A percentile compares a stretch with the other conserved stretches of the same genome.
Conservation (phyloP, 1,140 invertebrate species). For the Ips typographus region DNA sequence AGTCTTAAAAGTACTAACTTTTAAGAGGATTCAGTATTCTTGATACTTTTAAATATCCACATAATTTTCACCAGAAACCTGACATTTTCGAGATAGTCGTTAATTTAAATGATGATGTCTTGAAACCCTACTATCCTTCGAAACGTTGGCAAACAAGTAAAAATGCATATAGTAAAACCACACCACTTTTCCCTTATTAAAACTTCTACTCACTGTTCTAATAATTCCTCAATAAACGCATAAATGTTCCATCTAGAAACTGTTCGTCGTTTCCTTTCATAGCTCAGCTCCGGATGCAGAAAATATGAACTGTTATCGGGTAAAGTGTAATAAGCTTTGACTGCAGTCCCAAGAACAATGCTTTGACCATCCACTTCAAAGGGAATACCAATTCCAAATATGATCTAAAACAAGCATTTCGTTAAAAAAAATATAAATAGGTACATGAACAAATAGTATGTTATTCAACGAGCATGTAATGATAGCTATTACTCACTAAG, state of each 20-base stretch:
- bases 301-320: slow-evolving; percentile 44
- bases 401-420: slow-evolving; percentile 38
- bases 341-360: slow-evolving; percentile 43
- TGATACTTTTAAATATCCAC: too few species aligned
- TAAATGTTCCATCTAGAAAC: slow-evolving; percentile 49
- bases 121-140: too few species aligned
- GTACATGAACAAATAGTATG: not conserved
- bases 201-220: slow-evolving; percentile 31
- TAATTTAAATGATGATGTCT: too few species aligned
- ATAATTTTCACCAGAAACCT: too few species aligned
- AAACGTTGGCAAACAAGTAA: too few species aligned
- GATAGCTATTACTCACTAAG: too few species aligned
- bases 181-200: too few species aligned
- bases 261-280: slow-evolving; percentile 38
- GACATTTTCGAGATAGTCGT: too few species aligned
- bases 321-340: slow-evolving; percentile 47
- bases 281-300: slow-evolving; percentile 40
- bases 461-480: too few species aligned
- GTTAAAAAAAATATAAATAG: not conserved
- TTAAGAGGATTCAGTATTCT: too few species aligned
- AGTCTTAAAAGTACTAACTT: too few species aligned
- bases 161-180: too few species aligned
- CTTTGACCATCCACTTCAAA: slow-evolving; percentile 42
- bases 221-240: slow-evolving; percentile 40
- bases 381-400: slow-evolving; percentile 46